Evolutionary conservation across 1,140 invertebrate species (phyloP).

Genomic region (Antheraea mylitta): DNA sequence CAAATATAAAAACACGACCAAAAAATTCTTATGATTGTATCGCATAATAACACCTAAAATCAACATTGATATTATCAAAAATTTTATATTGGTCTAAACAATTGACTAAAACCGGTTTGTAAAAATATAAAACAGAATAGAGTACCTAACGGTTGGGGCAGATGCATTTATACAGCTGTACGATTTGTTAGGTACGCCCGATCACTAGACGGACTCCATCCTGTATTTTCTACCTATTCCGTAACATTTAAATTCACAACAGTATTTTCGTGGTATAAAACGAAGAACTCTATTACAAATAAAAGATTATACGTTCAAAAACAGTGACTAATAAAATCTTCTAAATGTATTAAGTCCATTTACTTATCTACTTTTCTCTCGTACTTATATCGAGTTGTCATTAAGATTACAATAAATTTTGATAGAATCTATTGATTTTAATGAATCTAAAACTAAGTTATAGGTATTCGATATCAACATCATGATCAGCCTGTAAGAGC

Average conservation of each 20-base stretch:
- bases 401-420: too few species aligned
- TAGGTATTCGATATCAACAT: neutral
- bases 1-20: too few species aligned
- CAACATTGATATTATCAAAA: neutral
- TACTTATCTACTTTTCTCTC: too few species aligned
- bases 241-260: too few species aligned
- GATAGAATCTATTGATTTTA: too few species aligned
- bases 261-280: neutral
- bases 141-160: constrained; percentile 1
- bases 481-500: too few species aligned
- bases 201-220: constrained; percentile 17
- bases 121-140: neutral
- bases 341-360: too few species aligned
- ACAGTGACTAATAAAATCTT: too few species aligned
- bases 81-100: neutral
- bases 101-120: neutral
- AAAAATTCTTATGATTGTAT: too few species aligned
- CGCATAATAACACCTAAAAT: too few species aligned
- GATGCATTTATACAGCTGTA: constrained; percentile 21
- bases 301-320: neutral
- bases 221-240: neutral
- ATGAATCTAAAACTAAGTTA: too few species aligned
- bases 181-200: constrained; percentile 24
- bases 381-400: too few species aligned
- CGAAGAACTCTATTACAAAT: neutral